These are phyloP conservation scores for Furnarius figulus DNA, from an alignment of 2,113 vertebrate genomes.

Conservation along the genomic window DNA sequence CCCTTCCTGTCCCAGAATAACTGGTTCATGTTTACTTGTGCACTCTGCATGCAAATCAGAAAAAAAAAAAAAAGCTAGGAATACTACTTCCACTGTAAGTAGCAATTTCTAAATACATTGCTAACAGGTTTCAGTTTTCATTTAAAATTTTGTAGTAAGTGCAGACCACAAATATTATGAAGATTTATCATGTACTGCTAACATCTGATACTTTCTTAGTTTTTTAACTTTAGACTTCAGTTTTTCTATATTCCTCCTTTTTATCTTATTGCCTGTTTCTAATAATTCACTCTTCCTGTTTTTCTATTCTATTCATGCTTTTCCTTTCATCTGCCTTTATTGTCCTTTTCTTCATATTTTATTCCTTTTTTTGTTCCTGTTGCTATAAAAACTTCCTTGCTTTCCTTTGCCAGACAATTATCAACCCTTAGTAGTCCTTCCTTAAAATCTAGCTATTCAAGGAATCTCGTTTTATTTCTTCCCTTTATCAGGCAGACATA, in stretches of 20 bases:
- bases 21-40: not conserved
- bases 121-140: not conserved
- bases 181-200: fast-evolving
- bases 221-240: not conserved
- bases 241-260: not conserved
- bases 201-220: not conserved
- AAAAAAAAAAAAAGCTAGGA: not conserved
- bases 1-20: not conserved
- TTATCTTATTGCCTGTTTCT: constrained; percentile 8
- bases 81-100: not conserved
- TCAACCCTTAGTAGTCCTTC: not conserved
- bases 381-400: not conserved
- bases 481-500: constrained; percentile 16
- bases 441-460: constrained; percentile 33
- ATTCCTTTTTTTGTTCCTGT: not conserved
- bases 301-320: not conserved
- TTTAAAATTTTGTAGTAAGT: not conserved
- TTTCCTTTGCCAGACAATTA: not conserved
- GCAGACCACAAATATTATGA: not conserved
- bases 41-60: not conserved
- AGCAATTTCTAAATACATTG: not conserved
- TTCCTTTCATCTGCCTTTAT: constrained; percentile 8
- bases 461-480: constrained; percentile 29
- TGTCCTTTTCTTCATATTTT: not conserved
- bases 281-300: not conserved